Base-by-base conservation (phyloP, 2,113 vertebrate species). In the Colius striatus region DNA sequence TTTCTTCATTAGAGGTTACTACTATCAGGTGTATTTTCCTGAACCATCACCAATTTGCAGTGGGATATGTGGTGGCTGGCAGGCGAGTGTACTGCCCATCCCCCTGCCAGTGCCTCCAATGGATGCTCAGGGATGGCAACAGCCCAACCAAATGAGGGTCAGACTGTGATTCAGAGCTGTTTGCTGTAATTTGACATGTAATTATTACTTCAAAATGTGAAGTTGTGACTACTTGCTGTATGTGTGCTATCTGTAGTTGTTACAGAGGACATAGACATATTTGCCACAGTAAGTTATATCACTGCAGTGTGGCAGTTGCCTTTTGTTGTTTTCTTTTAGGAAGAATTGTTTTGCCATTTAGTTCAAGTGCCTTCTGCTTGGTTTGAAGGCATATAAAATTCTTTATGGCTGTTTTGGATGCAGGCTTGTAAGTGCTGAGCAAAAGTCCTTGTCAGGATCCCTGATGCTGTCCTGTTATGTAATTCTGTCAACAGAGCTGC, bases 401-500 rank as follows among this genome's bases (percentile, higher is more conserved):
- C 27, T 34, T 43, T 1, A 26, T 6, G 51, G 61, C 54, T 2
- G 5, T 27, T 91, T 14, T 19, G 89, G 84, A 18, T 55, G 66
- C 78, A 76, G 87, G 73, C 76, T 70, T 79, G 80, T 47, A 21
- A 9, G 7, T 61, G 62, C 81, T 76, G 87, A 58, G 94, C 68
- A 61, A 1, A 29, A 90, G 61, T 25, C 70, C 68, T 65, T 78
- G 93, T 80, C 76, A 88, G 92, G 83, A 47, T 78, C 83, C 85
- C 90, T 81, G 88, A 4, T 0, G 13, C 62, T 54, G 51, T 15
- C 3, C 1, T 13, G 11, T 84, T 80, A 30, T 1, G 4, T 34
- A 65, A 75, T 57, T 62, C 36, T 58, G 14, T 21, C 70, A 68
- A 79, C 94, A 93, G 93, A 94, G 95, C 95, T 43, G 76, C 92